Percentiles rank a stretch among this genome's conserved stretches.
These are phyloP conservation scores for Epizoanthus fatuus DNA, from an alignment of 92 coral and sea anemone genomes.

Conservation along the genomic window DNA sequence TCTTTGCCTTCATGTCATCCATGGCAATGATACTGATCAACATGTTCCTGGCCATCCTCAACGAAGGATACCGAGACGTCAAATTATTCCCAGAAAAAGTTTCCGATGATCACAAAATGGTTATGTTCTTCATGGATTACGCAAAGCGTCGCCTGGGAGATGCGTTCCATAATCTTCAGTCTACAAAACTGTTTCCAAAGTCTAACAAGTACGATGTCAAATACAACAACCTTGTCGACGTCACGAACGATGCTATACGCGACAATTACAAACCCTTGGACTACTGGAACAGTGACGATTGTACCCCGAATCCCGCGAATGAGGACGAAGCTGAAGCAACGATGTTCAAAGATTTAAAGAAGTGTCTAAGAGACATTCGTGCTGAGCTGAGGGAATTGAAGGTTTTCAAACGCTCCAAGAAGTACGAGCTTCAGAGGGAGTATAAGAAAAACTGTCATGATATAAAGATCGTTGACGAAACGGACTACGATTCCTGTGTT, in stretches of 20 bases:
- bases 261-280: slow-evolving; percentile 68
- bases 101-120: slow-evolving; percentile 82
- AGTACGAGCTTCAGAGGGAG: slow-evolving; percentile 59
- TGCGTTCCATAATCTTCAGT: slow-evolving; percentile 48
- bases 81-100: slow-evolving; percentile 66
- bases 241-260: slow-evolving; percentile 28
- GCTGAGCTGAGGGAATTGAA: slow-evolving; percentile 9
- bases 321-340: slow-evolving; percentile 50
- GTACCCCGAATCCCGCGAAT: slow-evolving; percentile 9
- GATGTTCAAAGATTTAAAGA: slow-evolving; percentile 60
- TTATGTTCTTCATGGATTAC: slow-evolving; percentile 79
- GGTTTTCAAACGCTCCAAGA: slow-evolving; percentile 45
- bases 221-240: slow-evolving; percentile 10
- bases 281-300: slow-evolving; percentile 21
- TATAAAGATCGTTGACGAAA: not conserved
- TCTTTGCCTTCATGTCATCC: slow-evolving; percentile 87
- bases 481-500: not conserved
- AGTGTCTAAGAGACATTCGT: slow-evolving; percentile 59
- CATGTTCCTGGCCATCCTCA: slow-evolving; percentile 95
- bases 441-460: not conserved
- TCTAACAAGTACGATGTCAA: slow-evolving; percentile 71
- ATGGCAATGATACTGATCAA: slow-evolving; percentile 90
- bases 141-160: slow-evolving; percentile 67
- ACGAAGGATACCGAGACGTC: slow-evolving; percentile 89
- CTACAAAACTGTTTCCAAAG: slow-evolving; percentile 70